Percentiles rank a stretch among this genome's conserved stretches.
Conservation (phyloP, 2,797 vertebrate genomes). For the Rhadinocentrus ornatus region DNA sequence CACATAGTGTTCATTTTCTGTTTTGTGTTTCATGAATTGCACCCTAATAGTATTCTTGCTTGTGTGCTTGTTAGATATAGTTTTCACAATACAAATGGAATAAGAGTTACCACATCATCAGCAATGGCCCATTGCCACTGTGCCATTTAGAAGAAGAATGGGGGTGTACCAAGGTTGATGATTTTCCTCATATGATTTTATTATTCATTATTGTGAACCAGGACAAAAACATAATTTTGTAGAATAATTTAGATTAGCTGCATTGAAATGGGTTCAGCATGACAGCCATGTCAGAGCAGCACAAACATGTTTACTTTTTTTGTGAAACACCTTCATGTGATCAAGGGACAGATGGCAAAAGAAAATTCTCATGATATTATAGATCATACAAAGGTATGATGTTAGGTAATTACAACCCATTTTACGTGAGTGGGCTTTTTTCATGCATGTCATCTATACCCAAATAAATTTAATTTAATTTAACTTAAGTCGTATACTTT, state of each 20-base stretch:
- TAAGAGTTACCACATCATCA: constrained; percentile 63
- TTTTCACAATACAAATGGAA: constrained; percentile 52
- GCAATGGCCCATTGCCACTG: constrained; percentile 57
- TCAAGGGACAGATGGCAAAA: constrained; percentile 2
- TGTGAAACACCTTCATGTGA: background rate
- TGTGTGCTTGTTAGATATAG: constrained; percentile 41
- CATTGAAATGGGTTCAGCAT: constrained; percentile 31
- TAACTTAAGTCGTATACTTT: too few species aligned
- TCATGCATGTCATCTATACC: background rate
- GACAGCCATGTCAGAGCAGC: constrained; percentile 32
- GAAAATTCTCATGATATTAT: constrained; percentile 11
- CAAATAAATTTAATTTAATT: too few species aligned
- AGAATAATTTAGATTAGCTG: constrained; percentile 39
- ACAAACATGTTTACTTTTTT: constrained; percentile 29
- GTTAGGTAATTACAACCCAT: background rate
- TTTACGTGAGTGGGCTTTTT: background rate
- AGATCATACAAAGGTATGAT: constrained; percentile 11
- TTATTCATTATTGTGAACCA: constrained; percentile 37
- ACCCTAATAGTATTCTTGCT: constrained; percentile 49
- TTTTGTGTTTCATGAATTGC: constrained; percentile 22
- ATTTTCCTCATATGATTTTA: constrained; percentile 44
- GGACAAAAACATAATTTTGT: constrained; percentile 34
- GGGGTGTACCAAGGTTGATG: constrained; percentile 30
- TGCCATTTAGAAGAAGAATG: constrained; percentile 17
- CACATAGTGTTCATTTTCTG: constrained; percentile 12